phyloP scores from a whole-genome alignment of 37 sponge, comb jelly and placozoan genomes.

The Haliclona indistincta region DNA sequence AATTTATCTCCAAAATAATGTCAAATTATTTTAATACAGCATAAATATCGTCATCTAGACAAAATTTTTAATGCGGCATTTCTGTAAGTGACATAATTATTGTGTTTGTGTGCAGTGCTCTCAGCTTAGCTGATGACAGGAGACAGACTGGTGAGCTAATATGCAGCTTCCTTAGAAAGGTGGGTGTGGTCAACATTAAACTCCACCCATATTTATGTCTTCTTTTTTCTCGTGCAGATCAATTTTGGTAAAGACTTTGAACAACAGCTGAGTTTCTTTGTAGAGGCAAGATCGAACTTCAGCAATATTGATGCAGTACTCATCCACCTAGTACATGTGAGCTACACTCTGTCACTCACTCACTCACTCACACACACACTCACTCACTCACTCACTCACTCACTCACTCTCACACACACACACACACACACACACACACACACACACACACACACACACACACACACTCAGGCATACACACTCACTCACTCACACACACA shows the following conservation, averaged over 20 bases:
- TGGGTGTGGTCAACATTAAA: background rate
- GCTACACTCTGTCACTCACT: background rate
- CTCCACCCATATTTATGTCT: background rate
- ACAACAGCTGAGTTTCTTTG: slow-evolving; percentile 95
- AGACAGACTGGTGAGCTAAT: slow-evolving; percentile 75
- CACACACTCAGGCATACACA: too few relatives aligned
- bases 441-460: too few relatives aligned
- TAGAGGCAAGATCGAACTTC: slow-evolving; percentile 90
- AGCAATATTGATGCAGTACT: slow-evolving; percentile 88
- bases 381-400: too few relatives aligned
- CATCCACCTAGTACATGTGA: slow-evolving; percentile 85
- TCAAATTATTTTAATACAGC: too few relatives aligned
- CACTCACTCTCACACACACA: too few relatives aligned
- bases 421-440: too few relatives aligned
- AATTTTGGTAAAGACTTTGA: slow-evolving; percentile 92
- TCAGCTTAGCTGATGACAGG: slow-evolving; percentile 85
- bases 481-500: too few relatives aligned
- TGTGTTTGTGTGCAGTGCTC: slow-evolving; percentile 59
- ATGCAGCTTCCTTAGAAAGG: slow-evolving; percentile 62
- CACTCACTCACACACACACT: background rate
- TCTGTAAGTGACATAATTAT: background rate
- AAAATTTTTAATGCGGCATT: background rate
- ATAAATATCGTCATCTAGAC: too few relatives aligned
- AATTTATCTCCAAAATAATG: too few relatives aligned
- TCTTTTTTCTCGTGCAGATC: slow-evolving; percentile 33